Evolutionary conservation across 2,797 vertebrate genomes (phyloP), one percentile per base, ranked within the genome.

Genomic region (Sphenodon punctatus): DNA sequence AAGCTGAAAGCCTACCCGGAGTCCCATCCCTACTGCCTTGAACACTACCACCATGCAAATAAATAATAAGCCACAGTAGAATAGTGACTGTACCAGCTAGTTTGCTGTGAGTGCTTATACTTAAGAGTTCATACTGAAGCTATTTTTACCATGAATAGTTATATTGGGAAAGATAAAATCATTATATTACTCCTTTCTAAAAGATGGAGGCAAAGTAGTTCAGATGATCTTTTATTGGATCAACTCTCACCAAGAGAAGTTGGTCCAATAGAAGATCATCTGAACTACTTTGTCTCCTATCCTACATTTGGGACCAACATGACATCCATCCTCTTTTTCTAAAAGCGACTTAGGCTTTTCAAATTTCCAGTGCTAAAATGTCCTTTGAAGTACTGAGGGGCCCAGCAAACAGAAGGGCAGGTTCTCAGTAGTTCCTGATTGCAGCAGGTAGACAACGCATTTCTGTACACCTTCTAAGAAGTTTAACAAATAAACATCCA

Each of bases 401-500:
- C 8, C 67, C 22, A 48, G 23, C 22, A 45, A 23, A 13, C 70
- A 34, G n/a, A n/a, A 75, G 9, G 10, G 8, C 51, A 23, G 49
- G n/a, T 15, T n/a, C 7, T 12, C 14, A 51, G 51, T 51, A 51
- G 51, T 51, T 81, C 23, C 71, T 85, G 19, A 25, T 88, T 67
- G 20, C 22, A 45, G 45, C 20, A 22, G 43, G 43, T 45, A 45
- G 20, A 43, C 10, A 45, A 45, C 45, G 43, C 10, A 25, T 46
- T 48, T 48, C n/a, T n/a, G n/a, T n/a, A n/a, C n/a, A n/a, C n/a
- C n/a, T 22, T 48, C 46, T 46, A 38, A 38, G 38, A 38, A 38
- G 38, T 38, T 38, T 38, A 23, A 22, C 23, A 46, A 46, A 48
- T 23, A 23, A 25, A 48, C 23, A 48, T 25, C 46, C 46, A 48